These are phyloP conservation scores for Brienomyrus longianalis DNA, from an alignment of 2,113 vertebrate genomes.

Conservation along the genomic window DNA sequence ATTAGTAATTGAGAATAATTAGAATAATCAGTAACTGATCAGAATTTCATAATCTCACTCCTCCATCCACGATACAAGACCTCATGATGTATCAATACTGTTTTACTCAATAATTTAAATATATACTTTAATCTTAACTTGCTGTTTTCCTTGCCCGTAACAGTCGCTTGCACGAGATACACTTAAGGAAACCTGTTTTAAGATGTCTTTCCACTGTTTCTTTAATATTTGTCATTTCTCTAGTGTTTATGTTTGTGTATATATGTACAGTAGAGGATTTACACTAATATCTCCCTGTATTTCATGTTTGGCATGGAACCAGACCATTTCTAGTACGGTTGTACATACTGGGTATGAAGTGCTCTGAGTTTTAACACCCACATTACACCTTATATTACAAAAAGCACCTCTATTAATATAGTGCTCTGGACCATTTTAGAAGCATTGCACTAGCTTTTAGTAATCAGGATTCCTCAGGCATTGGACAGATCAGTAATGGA, in stretches of 20 bases:
- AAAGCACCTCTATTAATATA: background rate
- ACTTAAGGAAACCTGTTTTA: background rate
- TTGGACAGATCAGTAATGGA: background rate
- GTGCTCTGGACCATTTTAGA: background rate
- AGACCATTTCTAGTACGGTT: background rate
- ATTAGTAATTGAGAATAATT: background rate
- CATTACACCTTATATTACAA: background rate
- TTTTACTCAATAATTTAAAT: background rate
- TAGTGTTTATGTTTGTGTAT: background rate
- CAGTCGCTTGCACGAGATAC: background rate
- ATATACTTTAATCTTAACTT: background rate
- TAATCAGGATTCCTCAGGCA: background rate
- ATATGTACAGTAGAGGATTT: background rate
- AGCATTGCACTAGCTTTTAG: background rate
- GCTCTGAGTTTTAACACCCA: background rate
- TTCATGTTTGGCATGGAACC: background rate
- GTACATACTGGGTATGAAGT: background rate
- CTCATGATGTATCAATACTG: background rate
- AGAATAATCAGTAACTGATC: slow-evolving; percentile 39
- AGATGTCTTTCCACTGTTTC: background rate
- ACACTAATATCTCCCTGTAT: background rate
- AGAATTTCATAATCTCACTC: slow-evolving; percentile 39
- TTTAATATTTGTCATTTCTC: background rate
- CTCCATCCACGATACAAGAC: background rate
- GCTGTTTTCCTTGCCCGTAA: background rate